Conservation (phyloP, 2,797 vertebrate species). For the Phoeniculus purpureus region DNA sequence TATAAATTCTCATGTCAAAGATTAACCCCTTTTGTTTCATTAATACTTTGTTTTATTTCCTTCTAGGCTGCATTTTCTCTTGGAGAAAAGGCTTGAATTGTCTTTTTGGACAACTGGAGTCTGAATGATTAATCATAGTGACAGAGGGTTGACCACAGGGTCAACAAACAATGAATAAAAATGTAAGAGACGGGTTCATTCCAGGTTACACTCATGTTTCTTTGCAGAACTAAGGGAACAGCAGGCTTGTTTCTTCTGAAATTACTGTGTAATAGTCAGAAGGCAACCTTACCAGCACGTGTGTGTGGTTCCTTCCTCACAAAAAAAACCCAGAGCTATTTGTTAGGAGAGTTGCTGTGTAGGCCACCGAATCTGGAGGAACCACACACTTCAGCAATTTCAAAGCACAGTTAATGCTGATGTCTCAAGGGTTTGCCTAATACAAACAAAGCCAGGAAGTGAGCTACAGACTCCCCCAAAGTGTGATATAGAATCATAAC, state of each 20-base stretch:
- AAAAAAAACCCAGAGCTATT: conserved; percentile 43
- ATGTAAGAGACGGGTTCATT: conserved; percentile 66
- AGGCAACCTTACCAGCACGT: conserved; percentile 52
- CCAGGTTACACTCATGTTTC: conserved; percentile 66
- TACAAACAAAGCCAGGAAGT: conserved; percentile 68
- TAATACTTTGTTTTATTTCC: conserved; percentile 70
- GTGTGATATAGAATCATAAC: conserved; percentile 58
- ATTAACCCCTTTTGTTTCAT: conserved; percentile 76
- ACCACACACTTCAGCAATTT: conserved; percentile 71
- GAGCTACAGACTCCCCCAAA: conserved; percentile 57
- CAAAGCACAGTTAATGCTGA: conserved; percentile 71
- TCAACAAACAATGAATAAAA: conserved; percentile 78
- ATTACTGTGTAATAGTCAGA: conserved; percentile 58
- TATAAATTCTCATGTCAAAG: conserved; percentile 77
- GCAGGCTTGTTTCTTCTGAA: conserved; percentile 49
- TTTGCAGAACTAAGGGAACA: conserved; percentile 3
- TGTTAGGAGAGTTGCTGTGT: conserved; percentile 64
- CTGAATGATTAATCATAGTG: conserved; percentile 78
- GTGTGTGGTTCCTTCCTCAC: background rate
- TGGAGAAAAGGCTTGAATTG: conserved; percentile 59
- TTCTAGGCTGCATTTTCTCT: conserved; percentile 45
- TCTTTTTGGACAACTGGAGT: conserved; percentile 71
- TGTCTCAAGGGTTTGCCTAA: conserved; percentile 56
- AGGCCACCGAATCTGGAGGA: conserved; percentile 70
- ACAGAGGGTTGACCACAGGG: conserved; percentile 68